Evolutionary conservation across 2,113 vertebrate genomes (phyloP).

Genomic region (Ageneiosus marmoratus): DNA sequence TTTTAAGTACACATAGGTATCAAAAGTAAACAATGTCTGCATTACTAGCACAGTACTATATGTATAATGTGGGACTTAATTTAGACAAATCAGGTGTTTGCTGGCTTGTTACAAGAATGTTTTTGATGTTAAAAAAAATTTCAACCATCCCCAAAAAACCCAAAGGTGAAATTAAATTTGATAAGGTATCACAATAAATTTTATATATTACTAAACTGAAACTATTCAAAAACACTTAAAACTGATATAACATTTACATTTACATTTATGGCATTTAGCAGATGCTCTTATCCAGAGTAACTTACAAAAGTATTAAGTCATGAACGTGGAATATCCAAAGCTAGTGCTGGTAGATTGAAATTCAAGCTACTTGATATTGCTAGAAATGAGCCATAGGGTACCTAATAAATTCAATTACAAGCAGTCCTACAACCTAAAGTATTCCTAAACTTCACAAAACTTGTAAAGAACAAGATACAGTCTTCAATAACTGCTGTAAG

Average conservation of each 20-base stretch:
- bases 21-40: background rate
- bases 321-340: no score
- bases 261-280: no score
- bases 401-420: no score
- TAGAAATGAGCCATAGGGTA: no score
- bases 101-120: background rate
- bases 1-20: background rate
- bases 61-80: background rate
- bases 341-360: no score
- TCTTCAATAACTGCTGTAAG: no score
- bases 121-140: background rate
- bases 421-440: no score
- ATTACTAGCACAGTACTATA: background rate
- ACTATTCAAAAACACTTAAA: background rate
- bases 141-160: background rate
- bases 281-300: no score
- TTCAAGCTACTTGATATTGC: no score
- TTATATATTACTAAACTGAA: background rate
- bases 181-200: background rate
- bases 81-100: background rate
- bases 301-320: no score
- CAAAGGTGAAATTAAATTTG: background rate
- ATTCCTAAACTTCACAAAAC: no score
- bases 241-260: background rate
- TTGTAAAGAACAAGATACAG: no score